Evolutionary conservation across 2,888 invertebrate genomes (phyloP), one percentile per base, ranked within the genome.

Genomic region (Sarcophaga variegata): DNA sequence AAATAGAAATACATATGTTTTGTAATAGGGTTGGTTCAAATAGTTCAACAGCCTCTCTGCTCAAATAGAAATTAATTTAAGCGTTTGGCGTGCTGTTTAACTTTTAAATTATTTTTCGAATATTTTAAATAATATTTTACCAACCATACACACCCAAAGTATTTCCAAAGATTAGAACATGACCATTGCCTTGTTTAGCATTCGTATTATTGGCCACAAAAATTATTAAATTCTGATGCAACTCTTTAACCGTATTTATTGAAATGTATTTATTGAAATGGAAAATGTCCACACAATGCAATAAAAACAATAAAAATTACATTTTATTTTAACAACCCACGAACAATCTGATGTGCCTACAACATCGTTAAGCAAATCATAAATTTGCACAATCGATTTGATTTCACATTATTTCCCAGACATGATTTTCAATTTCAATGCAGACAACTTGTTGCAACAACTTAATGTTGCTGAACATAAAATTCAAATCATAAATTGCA

Each of bases 401-500:
- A 54, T 54, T 12, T 54, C 45, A 64, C 45, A 70, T 64, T 76
- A 64, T 60, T 67, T 67, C 37, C 14, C 2, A 62, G 20, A 82
- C 82, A 64, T 71, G 71, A 77, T 77, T 77, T 77, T 62, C 83
- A 78, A 72, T 67, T 83, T 49, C 67, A 22, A 59, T 54, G 47
- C 66, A 83, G 67, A 78, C 77, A 72, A 17, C n/a, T 54, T 59
- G 49, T 49, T 49, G 22, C n/a, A 59, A 78, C 66, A 60, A 72
- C 71, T 82, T 66, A 82, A 62, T 62, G 60, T 77, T 59, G 27
- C 14, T 76, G n/a, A 71, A 82, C 70, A 66, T 66, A 72, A 83
- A 77, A 82, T 70, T 71, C 37, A 76, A 70, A 77, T 77, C 82
- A 71, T 77, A 77, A 82, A 77, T 82, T 49, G 64, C 77, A 63